Percentiles rank a stretch among this genome's conserved stretches.
Evolutionary conservation across 2,888 invertebrate genomes (phyloP).

Genomic region (Drosophila paramelanica): DNA sequence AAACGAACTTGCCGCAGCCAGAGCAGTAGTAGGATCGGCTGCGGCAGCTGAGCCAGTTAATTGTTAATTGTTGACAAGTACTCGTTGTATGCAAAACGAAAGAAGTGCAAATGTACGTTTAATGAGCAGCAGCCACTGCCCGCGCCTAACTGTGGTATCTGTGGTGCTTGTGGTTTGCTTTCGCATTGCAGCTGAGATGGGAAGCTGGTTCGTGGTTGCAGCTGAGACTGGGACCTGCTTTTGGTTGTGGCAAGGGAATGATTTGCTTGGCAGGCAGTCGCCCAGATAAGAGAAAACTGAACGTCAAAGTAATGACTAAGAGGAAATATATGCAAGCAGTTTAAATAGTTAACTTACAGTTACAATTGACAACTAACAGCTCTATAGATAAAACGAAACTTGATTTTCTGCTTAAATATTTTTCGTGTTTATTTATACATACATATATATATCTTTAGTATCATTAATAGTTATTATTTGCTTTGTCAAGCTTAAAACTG

Average conservation of each 20-base stretch:
- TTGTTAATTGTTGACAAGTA: constrained; percentile 76
- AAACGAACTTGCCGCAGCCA: constrained; percentile 47
- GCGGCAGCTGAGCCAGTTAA: constrained; percentile 65
- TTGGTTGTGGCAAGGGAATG: constrained; percentile 20
- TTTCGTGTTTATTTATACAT: constrained; percentile 1
- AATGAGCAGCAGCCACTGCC: constrained; percentile 53
- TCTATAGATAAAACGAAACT: not conserved
- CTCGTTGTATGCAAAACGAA: constrained; percentile 62
- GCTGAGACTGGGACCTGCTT: constrained; percentile 11
- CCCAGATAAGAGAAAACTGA: constrained; percentile 30
- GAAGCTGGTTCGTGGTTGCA: constrained; percentile 4
- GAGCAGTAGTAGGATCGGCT: constrained; percentile 19
- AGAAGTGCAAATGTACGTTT: constrained; percentile 73
- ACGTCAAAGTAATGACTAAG: constrained; percentile 29
- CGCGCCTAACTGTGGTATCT: constrained; percentile 1
- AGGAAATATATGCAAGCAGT: constrained; percentile 30
- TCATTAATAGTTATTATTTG: constrained; percentile 10
- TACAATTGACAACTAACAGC: constrained; percentile 6
- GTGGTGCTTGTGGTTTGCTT: constrained; percentile 32
- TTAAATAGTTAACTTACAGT: constrained; percentile 9
- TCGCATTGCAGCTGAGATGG: constrained; percentile 3
- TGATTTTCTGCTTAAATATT: not conserved
- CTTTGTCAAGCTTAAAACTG: not conserved
- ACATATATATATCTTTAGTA: not conserved
- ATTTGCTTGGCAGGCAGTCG: constrained; percentile 20